Percentiles rank a stretch among this genome's conserved stretches.
These are phyloP conservation scores for Goniozus legneri DNA, from an alignment of 1,140 invertebrate species.

Conservation along the genomic window DNA sequence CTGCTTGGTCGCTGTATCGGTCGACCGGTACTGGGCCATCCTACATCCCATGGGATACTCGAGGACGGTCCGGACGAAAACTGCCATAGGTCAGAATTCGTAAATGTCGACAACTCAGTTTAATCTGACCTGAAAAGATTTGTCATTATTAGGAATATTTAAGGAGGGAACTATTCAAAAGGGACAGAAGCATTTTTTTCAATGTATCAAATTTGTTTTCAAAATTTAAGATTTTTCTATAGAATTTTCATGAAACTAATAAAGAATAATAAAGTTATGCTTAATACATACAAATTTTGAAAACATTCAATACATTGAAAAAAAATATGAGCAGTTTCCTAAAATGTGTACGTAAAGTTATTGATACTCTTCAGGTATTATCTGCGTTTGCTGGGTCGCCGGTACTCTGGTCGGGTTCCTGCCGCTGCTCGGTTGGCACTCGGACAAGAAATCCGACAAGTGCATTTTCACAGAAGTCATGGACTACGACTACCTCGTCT, in stretches of 20 bases:
- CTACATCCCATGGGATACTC: slow-evolving; percentile 87
- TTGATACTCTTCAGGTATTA: slow-evolving; percentile 68
- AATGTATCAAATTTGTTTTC: too few relatives aligned
- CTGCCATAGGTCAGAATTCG: slow-evolving; percentile 70
- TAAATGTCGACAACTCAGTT: too few relatives aligned
- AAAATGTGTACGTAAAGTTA: background rate
- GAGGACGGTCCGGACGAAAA: slow-evolving; percentile 77
- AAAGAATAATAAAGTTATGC: too few relatives aligned
- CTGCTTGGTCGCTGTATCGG: slow-evolving; percentile 83
- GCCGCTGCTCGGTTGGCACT: slow-evolving; percentile 84
- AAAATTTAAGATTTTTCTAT: too few relatives aligned
- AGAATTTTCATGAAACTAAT: too few relatives aligned
- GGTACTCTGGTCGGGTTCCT: slow-evolving; percentile 77
- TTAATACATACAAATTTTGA: too few relatives aligned
- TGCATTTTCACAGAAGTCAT: slow-evolving; percentile 84
- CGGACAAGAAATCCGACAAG: slow-evolving; percentile 54
- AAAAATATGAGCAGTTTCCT: too few relatives aligned
- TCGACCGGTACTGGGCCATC: slow-evolving; percentile 91
- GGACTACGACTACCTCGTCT: slow-evolving; percentile 84
- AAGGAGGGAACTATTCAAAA: too few relatives aligned
- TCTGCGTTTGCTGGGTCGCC: slow-evolving; percentile 79
- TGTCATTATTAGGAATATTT: too few relatives aligned
- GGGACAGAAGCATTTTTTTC: too few relatives aligned
- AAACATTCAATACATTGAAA: too few relatives aligned
- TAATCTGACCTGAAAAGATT: too few relatives aligned